Evolutionary conservation across 2,113 vertebrate genomes (phyloP).

Genomic region (Microcebus griseorufus): DNA sequence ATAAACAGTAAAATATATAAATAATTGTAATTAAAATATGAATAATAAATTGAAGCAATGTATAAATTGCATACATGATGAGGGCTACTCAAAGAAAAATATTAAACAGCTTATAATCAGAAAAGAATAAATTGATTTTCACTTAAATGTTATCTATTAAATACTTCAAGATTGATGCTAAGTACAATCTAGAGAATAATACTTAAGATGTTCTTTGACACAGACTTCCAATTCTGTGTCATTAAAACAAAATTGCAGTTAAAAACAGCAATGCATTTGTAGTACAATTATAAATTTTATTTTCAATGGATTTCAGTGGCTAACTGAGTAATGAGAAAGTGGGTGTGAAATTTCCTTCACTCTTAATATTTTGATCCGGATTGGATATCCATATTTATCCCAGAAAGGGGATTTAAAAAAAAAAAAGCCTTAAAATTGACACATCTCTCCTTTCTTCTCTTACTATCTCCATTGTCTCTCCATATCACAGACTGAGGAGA

Average conservation of each 20-base stretch:
- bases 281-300: neutral
- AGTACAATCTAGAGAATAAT: neutral
- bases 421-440: neutral
- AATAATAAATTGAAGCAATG: too few species aligned
- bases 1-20: too few species aligned
- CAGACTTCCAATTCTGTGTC: neutral
- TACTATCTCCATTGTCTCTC: neutral
- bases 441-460: neutral
- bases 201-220: neutral
- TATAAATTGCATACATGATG: too few species aligned
- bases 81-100: too few species aligned
- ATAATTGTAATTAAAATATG: too few species aligned
- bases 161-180: neutral
- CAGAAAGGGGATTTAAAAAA: neutral
- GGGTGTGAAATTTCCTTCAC: neutral
- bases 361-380: neutral
- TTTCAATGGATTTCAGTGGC: neutral
- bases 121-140: neutral
- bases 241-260: neutral
- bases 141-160: neutral
- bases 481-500: neutral
- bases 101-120: too few species aligned
- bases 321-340: neutral
- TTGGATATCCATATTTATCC: neutral
- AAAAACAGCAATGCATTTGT: neutral